Evolutionary conservation across 2,888 invertebrate species (phyloP).

Genomic region (Campopleginae sp.): DNA sequence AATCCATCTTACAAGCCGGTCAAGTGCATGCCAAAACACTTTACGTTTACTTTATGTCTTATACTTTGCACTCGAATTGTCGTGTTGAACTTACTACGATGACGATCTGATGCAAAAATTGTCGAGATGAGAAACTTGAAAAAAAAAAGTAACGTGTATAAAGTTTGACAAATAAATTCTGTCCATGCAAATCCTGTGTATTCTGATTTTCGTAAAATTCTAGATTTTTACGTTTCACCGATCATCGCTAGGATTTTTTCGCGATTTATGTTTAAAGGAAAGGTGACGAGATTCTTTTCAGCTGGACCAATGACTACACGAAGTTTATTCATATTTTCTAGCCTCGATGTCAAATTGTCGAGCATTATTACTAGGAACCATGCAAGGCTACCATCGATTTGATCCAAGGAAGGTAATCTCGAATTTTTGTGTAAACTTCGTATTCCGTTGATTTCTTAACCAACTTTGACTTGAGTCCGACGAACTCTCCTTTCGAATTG

Average conservation of each 20-base stretch:
- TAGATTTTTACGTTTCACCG: not conserved
- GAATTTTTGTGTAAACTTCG: constrained; percentile 59
- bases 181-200: not conserved
- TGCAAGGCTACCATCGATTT: constrained; percentile 60
- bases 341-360: not conserved
- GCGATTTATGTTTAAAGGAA: not conserved
- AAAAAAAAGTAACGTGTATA: not conserved
- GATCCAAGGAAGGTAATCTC: constrained; percentile 62
- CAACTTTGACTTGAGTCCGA: constrained; percentile 61
- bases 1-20: constrained; percentile 2
- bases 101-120: not conserved
- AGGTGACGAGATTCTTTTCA: not conserved
- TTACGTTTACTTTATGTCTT: constrained; percentile 13
- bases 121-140: not conserved
- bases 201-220: not conserved
- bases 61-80: not conserved
- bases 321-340: not conserved
- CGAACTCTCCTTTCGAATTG: constrained; percentile 51
- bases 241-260: not conserved
- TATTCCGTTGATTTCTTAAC: constrained; percentile 52
- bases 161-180: not conserved
- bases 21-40: constrained; percentile 23
- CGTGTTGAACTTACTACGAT: not conserved
- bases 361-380: constrained; percentile 41
- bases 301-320: not conserved